A percentile compares a stretch with the other conserved stretches of the same genome.
These are phyloP conservation scores for Samia ricini DNA, from an alignment of 1,140 invertebrate genomes.

Conservation along the genomic window DNA sequence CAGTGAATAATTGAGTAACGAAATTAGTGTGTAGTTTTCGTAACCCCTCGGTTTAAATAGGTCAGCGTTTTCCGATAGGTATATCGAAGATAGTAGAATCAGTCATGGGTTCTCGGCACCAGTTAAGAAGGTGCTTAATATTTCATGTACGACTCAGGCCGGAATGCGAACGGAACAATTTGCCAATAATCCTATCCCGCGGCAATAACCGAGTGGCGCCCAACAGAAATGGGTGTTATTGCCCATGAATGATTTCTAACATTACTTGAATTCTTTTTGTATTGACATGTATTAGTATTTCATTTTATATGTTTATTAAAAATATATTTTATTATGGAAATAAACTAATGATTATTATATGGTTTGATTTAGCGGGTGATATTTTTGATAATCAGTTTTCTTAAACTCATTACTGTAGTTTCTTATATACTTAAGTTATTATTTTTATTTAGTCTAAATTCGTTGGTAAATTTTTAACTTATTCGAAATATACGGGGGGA, in stretches of 20 bases:
- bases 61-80: neutral
- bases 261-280: constrained; percentile 23
- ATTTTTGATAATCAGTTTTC: too few species aligned
- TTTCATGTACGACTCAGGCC: constrained; percentile 42
- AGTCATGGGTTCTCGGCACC: constrained; percentile 12
- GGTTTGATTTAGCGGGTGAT: too few species aligned
- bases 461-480: too few species aligned
- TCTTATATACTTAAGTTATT: too few species aligned
- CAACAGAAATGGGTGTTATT: constrained; percentile 52
- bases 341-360: too few species aligned
- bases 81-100: neutral
- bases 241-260: constrained; percentile 50
- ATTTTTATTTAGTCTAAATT: too few species aligned
- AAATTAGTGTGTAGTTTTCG: neutral
- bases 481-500: too few species aligned
- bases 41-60: neutral
- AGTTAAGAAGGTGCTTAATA: constrained; percentile 47
- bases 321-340: neutral
- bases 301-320: constrained; percentile 22
- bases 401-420: too few species aligned
- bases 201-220: constrained; percentile 54
- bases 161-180: constrained; percentile 59
- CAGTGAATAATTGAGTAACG: too few species aligned
- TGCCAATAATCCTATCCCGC: constrained; percentile 58
- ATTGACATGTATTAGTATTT: constrained; percentile 29